Evolutionary conservation across 2,888 invertebrate species (phyloP), one percentile per base, ranked within the genome.

Genomic region (Rugalucina vietnamica): DNA sequence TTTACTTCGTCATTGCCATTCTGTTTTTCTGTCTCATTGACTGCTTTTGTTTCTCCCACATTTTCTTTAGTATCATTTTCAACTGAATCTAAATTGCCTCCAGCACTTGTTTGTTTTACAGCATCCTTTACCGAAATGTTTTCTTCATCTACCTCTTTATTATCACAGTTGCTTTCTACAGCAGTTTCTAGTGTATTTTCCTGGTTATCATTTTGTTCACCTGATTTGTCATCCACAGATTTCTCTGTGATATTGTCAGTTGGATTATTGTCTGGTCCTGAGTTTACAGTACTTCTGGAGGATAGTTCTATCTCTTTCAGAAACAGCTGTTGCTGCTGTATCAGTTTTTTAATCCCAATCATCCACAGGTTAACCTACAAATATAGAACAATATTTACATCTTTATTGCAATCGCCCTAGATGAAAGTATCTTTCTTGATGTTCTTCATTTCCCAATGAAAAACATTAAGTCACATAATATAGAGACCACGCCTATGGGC

Each of bases 281-380:
- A 12, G 21, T 3, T 60, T 2, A n/a, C 18, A 10, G 10, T 79
- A 49, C 79, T 81, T 72, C 71, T 65, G 21, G 77, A 50, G 18
- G 81, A 69, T 4, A 87, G 57, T 76, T 87, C 81, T 78, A 73
- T 82, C 79, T 84, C 84, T 75, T 76, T 84, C 4, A 65, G 49
- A 10, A 82, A 74, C 39, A 87, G 75, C 72, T 87, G 87, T 50
- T 87, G 87, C 49, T 87, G 87, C 32, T 87, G 87, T 50, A 87
- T 69, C 32, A 87, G 54, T 8, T 82, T 74, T 76, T 87, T 87
- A 1, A 87, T 79, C 5, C 87, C 87, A 82, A 87, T 84, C 84
- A 87, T 84, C 87, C 87, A 87, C 50, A 84, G 84, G 54, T 82
- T 87, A 0, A 87, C 87, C 87, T 84, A 49, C 27, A 76, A 76